These are phyloP conservation scores for Tetrao urogallus DNA, from an alignment of 2,113 vertebrate genomes.

Conservation along the genomic window DNA sequence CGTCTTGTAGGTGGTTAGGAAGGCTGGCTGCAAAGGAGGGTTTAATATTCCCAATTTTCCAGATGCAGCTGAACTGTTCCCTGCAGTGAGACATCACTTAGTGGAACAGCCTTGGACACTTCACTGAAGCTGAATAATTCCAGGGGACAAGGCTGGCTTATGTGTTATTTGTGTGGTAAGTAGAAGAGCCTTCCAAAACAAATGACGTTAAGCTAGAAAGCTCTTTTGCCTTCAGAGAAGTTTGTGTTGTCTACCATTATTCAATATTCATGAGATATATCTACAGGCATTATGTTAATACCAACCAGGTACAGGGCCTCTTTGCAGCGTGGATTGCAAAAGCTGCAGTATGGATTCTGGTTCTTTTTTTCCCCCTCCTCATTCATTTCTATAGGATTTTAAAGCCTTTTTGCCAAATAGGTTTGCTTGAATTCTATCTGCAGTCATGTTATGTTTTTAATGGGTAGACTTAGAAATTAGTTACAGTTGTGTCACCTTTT, in stretches of 20 bases:
- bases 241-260: background rate
- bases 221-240: background rate
- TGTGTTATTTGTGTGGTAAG: background rate
- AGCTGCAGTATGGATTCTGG: background rate
- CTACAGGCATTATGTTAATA: background rate
- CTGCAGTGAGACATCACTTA: background rate
- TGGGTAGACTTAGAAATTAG: background rate
- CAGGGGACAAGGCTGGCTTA: background rate
- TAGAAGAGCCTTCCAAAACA: background rate
- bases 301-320: background rate
- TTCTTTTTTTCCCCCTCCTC: background rate
- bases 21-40: background rate
- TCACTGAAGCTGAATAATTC: fast-evolving
- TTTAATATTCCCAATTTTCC: fast-evolving
- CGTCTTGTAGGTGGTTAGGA: background rate
- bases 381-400: background rate
- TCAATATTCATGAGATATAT: background rate
- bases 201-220: background rate
- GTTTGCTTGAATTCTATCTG: background rate
- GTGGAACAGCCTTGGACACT: background rate
- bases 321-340: background rate
- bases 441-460: background rate
- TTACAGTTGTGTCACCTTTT: background rate
- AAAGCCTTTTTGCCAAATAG: background rate
- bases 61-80: no score